Conservation (phyloP, 2,888 invertebrate genomes). For the Limnephilus rhombicus region DNA sequence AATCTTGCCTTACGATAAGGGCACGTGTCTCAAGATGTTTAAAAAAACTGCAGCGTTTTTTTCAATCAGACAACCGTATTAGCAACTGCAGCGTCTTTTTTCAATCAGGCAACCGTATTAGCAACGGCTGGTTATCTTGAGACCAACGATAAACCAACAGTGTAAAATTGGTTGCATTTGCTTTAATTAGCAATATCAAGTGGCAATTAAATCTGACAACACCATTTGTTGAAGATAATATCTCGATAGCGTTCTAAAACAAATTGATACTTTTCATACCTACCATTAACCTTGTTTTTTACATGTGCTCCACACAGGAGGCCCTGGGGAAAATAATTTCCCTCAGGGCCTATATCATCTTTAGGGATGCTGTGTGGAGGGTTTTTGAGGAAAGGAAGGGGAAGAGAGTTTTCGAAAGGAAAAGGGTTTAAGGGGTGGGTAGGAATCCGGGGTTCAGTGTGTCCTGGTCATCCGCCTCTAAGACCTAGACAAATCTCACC, state of each 20-base stretch:
- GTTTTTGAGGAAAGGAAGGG: no score
- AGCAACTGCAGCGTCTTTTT: not conserved
- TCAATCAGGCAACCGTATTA: not conserved
- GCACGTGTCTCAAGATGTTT: not conserved
- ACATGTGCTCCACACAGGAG: no score
- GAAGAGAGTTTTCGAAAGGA: no score
- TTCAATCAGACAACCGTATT: not conserved
- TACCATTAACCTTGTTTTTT: not conserved
- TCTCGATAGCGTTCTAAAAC: not conserved
- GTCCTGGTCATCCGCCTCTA: no score
- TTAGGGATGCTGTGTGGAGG: no score
- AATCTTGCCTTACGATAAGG: not conserved
- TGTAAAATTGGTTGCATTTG: not conserved
- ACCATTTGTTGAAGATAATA: not conserved
- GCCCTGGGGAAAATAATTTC: no score
- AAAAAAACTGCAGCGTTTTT: not conserved
- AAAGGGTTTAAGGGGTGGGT: no score
- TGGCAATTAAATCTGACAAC: not conserved
- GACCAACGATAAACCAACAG: not conserved
- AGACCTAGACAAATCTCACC: no score
- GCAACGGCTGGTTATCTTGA: not conserved
- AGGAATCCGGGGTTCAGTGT: no score
- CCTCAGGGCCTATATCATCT: no score
- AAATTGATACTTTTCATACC: not conserved
- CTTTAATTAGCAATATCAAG: not conserved